Evolutionary conservation across 2,888 invertebrate genomes (phyloP).

Genomic region (Oscheius sp.): DNA sequence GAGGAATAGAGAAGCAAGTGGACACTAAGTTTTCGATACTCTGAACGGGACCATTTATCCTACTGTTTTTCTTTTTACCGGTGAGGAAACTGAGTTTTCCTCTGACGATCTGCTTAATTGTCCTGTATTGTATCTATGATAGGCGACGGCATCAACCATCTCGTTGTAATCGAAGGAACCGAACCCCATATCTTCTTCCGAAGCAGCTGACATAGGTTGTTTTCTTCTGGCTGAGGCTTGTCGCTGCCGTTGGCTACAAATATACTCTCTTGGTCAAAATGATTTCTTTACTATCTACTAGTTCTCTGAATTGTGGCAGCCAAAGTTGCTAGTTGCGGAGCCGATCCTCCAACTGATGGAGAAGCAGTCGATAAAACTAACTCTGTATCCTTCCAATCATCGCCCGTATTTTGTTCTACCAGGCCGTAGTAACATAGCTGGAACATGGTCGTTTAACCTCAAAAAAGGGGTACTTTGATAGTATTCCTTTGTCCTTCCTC

Average conservation of each 20-base stretch:
- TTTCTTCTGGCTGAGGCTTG: conserved; percentile 51
- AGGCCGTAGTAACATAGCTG: conserved; percentile 71
- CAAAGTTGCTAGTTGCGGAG: conserved; percentile 70
- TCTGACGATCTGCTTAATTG: conserved; percentile 42
- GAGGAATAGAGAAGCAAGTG: conserved; percentile 71
- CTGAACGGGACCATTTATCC: conserved; percentile 32
- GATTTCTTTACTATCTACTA: conserved; percentile 14
- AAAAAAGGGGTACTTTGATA: conserved; percentile 31
- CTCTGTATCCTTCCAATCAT: conserved; percentile 72
- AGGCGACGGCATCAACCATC: conserved; percentile 50
- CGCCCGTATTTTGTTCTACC: conserved; percentile 72
- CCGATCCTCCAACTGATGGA: conserved; percentile 71
- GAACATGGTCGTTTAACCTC: background rate
- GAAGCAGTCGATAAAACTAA: conserved; percentile 71
- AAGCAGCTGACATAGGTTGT: conserved; percentile 51
- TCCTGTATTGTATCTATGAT: conserved; percentile 36
- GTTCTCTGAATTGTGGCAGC: conserved; percentile 42
- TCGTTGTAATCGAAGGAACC: conserved; percentile 69
- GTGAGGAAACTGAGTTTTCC: conserved; percentile 45
- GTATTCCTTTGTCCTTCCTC: conserved; percentile 60
- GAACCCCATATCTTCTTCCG: conserved; percentile 68
- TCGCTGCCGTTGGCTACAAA: conserved; percentile 47
- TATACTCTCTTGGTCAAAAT: background rate
- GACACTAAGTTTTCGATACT: conserved; percentile 70
- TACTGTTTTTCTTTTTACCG: conserved; percentile 23